These are phyloP conservation scores for Cephus nigrinus DNA, from an alignment of 2,888 invertebrate species.

Conservation along the genomic window DNA sequence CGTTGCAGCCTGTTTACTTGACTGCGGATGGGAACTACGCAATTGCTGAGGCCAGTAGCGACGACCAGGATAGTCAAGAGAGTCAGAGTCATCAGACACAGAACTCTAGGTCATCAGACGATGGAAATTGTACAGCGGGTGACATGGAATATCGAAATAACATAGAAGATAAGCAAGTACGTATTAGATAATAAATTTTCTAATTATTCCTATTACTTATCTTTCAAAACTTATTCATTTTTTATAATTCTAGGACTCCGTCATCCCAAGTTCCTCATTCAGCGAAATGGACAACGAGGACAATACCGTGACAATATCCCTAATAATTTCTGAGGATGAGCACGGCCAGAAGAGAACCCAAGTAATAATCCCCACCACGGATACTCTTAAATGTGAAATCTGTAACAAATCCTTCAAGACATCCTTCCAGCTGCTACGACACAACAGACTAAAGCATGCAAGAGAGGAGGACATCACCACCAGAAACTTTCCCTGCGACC, in stretches of 20 bases:
- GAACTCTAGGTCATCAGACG: slow-evolving; percentile 32
- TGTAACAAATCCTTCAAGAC: slow-evolving; percentile 68
- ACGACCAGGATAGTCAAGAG: slow-evolving; percentile 53
- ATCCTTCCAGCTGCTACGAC: slow-evolving; percentile 62
- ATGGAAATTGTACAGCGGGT: slow-evolving; percentile 47
- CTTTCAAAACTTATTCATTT: slow-evolving; percentile 1
- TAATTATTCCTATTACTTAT: background rate
- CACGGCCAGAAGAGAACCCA: slow-evolving; percentile 65
- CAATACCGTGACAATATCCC: slow-evolving; percentile 64
- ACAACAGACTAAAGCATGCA: slow-evolving; percentile 62
- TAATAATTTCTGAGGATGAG: slow-evolving; percentile 65
- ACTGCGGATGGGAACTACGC: slow-evolving; percentile 63
- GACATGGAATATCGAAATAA: slow-evolving; percentile 25
- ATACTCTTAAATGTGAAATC: slow-evolving; percentile 64
- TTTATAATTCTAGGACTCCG: slow-evolving; percentile 32
- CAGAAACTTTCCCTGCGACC: slow-evolving; percentile 62
- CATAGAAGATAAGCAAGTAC: background rate
- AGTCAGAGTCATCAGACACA: slow-evolving; percentile 25
- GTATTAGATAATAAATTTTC: background rate
- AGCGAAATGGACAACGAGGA: slow-evolving; percentile 58
- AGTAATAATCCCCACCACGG: slow-evolving; percentile 65
- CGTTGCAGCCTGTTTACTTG: slow-evolving; percentile 59
- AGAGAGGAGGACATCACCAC: slow-evolving; percentile 64
- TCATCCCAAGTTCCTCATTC: slow-evolving; percentile 20
- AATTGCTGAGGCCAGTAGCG: slow-evolving; percentile 54